A percentile compares a stretch with the other conserved stretches of the same genome.
phyloP scores from a whole-genome alignment of 2,888 invertebrate species.

The Cataglyphis cursor region DNA sequence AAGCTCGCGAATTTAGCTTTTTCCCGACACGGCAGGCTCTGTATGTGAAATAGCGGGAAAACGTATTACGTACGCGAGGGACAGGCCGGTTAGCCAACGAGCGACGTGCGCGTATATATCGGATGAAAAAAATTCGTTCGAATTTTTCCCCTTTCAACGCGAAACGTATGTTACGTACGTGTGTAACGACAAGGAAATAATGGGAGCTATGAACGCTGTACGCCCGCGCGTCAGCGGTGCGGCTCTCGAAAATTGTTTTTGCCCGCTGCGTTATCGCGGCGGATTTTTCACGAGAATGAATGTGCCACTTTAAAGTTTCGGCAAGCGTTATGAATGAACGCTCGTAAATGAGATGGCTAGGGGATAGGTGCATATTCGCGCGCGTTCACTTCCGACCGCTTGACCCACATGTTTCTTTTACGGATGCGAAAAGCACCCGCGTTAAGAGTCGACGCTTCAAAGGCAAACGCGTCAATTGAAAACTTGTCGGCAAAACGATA shows the following conservation, averaged over 20 bases:
- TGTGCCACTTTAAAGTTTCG: conserved; percentile 49
- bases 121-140: conserved; percentile 40
- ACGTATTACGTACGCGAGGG: conserved; percentile 28
- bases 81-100: background rate
- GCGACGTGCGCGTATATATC: background rate
- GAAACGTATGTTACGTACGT: conserved; percentile 7
- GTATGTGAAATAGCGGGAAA: conserved; percentile 19
- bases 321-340: conserved; percentile 47
- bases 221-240: background rate
- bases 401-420: conserved; percentile 24
- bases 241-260: conserved; percentile 43
- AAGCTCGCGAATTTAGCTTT: conserved; percentile 26
- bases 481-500: background rate
- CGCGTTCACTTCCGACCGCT: background rate
- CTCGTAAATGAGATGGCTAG: conserved; percentile 33
- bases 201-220: conserved; percentile 14
- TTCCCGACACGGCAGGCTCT: background rate
- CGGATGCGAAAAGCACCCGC: background rate
- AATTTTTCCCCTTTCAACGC: conserved; percentile 41
- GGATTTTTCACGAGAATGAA: conserved; percentile 45
- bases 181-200: conserved; percentile 41
- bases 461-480: background rate
- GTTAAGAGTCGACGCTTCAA: conserved; percentile 2
- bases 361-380: background rate
- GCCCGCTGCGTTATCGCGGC: conserved; percentile 13